A percentile compares a stretch with the other conserved stretches of the same genome.
Evolutionary conservation across 1,140 invertebrate genomes (phyloP).

Genomic region (Drosophila kanapiae): DNA sequence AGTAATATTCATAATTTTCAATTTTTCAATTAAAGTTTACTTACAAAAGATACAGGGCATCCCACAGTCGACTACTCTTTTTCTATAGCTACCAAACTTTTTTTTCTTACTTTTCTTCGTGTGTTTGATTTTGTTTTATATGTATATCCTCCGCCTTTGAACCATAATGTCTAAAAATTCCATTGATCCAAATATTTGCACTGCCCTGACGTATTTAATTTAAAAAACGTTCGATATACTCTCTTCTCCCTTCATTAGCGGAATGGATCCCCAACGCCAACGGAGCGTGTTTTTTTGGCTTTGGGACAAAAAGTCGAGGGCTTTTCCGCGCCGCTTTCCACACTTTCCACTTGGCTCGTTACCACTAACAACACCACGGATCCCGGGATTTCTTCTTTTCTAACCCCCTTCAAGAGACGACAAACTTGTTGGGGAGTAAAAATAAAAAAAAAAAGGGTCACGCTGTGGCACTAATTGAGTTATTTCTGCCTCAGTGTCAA

Average conservation of each 20-base stretch:
- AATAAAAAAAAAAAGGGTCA: slow-evolving; percentile 43
- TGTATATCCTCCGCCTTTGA: background rate
- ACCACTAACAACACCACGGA: slow-evolving; percentile 68
- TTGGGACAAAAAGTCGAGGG: slow-evolving; percentile 41
- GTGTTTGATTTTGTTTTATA: no score
- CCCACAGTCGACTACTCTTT: background rate
- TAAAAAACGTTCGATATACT: slow-evolving; percentile 15
- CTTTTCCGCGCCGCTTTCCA: slow-evolving; percentile 24
- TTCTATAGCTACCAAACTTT: no score
- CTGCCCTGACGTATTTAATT: slow-evolving; percentile 23
- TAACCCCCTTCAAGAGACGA: slow-evolving; percentile 9
- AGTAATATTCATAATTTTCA: no score
- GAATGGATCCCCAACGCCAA: slow-evolving; percentile 1
- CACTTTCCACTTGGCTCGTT: slow-evolving; percentile 43
- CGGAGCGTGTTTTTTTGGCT: slow-evolving; percentile 33
- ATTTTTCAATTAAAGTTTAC: no score
- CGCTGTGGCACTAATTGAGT: slow-evolving; percentile 67
- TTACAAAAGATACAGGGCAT: background rate
- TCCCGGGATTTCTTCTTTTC: slow-evolving; percentile 35
- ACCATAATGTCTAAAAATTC: background rate
- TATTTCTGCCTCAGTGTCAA: slow-evolving; percentile 77
- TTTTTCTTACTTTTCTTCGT: background rate
- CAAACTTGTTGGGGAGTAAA: background rate
- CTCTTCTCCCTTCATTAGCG: slow-evolving; percentile 32
- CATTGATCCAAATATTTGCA: slow-evolving; percentile 19